Evolutionary conservation across 2,888 invertebrate species (phyloP), one percentile per base, ranked within the genome.

Genomic region (Zaprionus obscuricornis): DNA sequence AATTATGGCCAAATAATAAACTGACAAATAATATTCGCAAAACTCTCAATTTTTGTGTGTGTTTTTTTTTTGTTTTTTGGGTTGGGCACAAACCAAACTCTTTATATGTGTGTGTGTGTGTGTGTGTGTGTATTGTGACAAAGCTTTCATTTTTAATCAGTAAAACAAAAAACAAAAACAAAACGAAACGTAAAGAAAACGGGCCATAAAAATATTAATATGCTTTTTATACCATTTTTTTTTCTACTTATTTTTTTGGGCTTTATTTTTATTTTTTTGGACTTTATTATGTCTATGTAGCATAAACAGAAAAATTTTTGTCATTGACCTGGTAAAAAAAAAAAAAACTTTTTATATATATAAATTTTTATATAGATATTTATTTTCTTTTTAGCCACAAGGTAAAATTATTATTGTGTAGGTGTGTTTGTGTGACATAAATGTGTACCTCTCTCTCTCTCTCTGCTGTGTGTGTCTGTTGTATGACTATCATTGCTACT

Each of bases 111-210:
- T n/a, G n/a, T n/a, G n/a, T n/a, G n/a, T n/a, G n/a, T n/a, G n/a
- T n/a, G n/a, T n/a, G n/a, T n/a, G n/a, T n/a, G n/a, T n/a, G n/a
- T n/a, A n/a, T n/a, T n/a, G n/a, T n/a, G n/a, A n/a, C 33, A 37
- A 42, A 55, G 70, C 79, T 82, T 76, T 77, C 78, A 85, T 77
- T 82, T 74, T 85, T 77, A 85, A 77, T 77, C 85, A 71, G 79
- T 45, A 58, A 33, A 56, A 47, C 29, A 27, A 16, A 36, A 24
- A 29, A 36, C 24, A 33, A 45, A 22, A 46, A 63, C 27, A 56
- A 47, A 51, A 47, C 14, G 7, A 34, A 40, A n/a, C n/a, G n/a
- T n/a, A 36, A 43, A 59, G 37, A 34, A 33, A 6, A 39, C 66
- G 40, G 56, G 46, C 22, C 57, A 57, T 60, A 45, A 77, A 69